Conservation (phyloP, 2,797 vertebrate species). For the Pampus argenteus region DNA sequence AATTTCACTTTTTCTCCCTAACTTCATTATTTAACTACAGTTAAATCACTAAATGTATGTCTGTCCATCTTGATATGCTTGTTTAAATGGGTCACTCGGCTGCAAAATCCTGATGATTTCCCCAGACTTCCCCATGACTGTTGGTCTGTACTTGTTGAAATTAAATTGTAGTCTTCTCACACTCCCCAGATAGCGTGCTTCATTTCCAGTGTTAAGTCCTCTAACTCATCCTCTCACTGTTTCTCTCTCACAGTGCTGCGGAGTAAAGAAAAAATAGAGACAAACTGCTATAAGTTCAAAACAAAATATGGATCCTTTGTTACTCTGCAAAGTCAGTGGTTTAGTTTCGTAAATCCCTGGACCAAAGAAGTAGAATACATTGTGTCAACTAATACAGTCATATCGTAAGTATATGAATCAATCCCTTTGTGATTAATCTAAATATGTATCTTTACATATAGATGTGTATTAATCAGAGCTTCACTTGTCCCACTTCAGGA, state of each 20-base stretch:
- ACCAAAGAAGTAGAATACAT: slow-evolving; percentile 99
- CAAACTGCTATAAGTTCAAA: slow-evolving; percentile 95
- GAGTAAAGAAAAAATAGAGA: slow-evolving; percentile 95
- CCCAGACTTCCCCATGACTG: not conserved
- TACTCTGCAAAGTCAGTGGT: slow-evolving; percentile 95
- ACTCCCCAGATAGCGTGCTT: not conserved
- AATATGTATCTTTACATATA: not conserved
- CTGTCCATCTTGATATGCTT: not conserved
- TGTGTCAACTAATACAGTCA: slow-evolving; percentile 95
- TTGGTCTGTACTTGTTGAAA: not conserved
- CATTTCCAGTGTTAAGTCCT: not conserved
- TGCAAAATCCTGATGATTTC: not conserved
- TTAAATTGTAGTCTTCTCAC: too few relatives aligned
- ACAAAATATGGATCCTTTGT: slow-evolving; percentile 93
- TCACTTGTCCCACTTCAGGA: slow-evolving; percentile 4
- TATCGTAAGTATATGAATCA: slow-evolving; percentile 89
- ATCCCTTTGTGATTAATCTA: not conserved
- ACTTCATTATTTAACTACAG: not conserved
- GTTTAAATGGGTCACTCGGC: not conserved
- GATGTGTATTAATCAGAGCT: not conserved
- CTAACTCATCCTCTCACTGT: slow-evolving; percentile 15
- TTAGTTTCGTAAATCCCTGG: slow-evolving; percentile 99
- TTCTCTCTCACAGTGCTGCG: slow-evolving; percentile 87
- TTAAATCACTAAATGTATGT: not conserved
- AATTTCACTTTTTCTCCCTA: not conserved